Conservation (phyloP, 2,797 vertebrate genomes). For the Dromococcyx pavoninus region DNA sequence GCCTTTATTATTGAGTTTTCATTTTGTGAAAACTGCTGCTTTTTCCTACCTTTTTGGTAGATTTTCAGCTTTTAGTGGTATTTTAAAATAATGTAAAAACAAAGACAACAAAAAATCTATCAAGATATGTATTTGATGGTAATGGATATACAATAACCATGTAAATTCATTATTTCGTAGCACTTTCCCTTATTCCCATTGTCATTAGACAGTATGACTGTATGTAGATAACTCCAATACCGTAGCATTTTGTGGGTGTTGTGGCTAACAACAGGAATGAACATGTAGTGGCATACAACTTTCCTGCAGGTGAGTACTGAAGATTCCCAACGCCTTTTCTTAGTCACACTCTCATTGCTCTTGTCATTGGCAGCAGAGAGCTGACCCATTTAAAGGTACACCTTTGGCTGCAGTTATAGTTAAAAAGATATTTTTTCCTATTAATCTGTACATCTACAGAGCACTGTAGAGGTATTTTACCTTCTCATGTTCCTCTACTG, state of each 20-base stretch:
- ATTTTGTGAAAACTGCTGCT: background rate
- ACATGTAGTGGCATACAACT: background rate
- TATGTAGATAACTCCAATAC: background rate
- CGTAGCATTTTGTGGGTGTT: background rate
- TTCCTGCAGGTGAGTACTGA: background rate
- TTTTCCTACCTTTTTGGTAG: background rate
- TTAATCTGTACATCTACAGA: background rate
- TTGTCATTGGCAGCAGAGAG: background rate
- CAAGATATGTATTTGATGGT: background rate
- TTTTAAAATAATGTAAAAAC: background rate
- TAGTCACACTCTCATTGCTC: background rate
- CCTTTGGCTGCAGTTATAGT: background rate
- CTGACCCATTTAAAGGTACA: background rate
- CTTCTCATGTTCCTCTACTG: accelerated
- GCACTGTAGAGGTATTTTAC: background rate
- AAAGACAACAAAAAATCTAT: background rate
- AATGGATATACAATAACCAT: background rate
- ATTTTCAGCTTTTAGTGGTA: background rate
- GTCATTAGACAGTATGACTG: background rate
- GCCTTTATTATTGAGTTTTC: background rate
- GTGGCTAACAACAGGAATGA: background rate
- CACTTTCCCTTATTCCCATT: background rate
- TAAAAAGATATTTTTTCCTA: background rate
- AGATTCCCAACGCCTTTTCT: background rate
- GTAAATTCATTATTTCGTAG: background rate